These are phyloP conservation scores for Ophioninae sp. DNA, from an alignment of 2,888 invertebrate species.

Conservation along the genomic window DNA sequence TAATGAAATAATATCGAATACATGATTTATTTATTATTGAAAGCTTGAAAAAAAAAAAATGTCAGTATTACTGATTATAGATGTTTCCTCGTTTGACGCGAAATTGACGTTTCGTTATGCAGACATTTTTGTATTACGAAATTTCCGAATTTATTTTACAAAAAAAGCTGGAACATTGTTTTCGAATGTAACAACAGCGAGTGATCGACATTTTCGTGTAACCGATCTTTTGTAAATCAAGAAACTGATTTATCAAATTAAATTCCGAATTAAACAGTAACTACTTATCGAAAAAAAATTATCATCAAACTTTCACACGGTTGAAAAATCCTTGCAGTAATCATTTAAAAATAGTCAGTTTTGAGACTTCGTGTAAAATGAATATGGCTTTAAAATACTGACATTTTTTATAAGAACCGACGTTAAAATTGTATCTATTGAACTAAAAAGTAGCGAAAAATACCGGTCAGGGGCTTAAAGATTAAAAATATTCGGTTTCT, in stretches of 20 bases:
- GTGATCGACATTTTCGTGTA: neutral
- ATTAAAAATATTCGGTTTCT: slow-evolving; percentile 34
- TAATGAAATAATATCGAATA: too few species aligned
- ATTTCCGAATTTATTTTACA: neutral
- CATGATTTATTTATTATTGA: too few species aligned
- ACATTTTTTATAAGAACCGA: neutral
- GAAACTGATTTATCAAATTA: neutral
- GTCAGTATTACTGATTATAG: too few species aligned
- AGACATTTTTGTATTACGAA: neutral
- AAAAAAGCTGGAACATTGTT: neutral
- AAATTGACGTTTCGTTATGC: neutral
- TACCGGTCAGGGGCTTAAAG: neutral
- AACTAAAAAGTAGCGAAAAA: slow-evolving; percentile 14
- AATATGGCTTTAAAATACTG: neutral
- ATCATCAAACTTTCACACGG: too few species aligned
- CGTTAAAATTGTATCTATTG: neutral
- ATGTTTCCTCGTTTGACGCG: neutral
- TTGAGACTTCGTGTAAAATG: neutral
- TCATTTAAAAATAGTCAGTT: too few species aligned
- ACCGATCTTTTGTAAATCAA: neutral
- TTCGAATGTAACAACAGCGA: neutral
- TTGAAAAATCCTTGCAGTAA: too few species aligned
- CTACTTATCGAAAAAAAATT: neutral
- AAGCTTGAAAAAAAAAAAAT: too few species aligned
- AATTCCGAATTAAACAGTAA: neutral